phyloP scores from a whole-genome alignment of 2,113 vertebrate genomes.

The Anarrhichthys ocellatus region DNA sequence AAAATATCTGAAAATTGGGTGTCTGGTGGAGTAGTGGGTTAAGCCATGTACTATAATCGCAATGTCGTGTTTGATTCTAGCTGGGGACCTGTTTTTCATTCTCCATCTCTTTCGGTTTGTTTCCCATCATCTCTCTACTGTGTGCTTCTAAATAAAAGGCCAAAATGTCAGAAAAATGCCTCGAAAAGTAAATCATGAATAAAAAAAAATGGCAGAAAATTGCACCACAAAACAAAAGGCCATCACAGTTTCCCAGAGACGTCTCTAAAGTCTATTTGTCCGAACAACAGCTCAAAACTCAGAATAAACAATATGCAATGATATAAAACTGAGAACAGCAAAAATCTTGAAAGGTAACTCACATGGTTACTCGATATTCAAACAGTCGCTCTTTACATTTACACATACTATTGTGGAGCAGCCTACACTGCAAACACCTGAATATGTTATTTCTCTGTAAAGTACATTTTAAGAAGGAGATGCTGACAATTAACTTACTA shows the following conservation, averaged over 20 bases:
- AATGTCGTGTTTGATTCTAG: background rate
- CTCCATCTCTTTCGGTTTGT: background rate
- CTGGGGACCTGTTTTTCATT: background rate
- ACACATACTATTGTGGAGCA: background rate
- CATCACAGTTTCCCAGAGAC: background rate
- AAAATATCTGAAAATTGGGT: background rate
- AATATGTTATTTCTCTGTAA: background rate
- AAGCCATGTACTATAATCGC: background rate
- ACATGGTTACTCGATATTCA: background rate
- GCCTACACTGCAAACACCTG: background rate
- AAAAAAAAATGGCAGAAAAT: background rate
- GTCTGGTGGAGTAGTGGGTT: background rate
- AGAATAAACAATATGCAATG: background rate
- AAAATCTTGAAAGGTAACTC: background rate
- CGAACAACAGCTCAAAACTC: background rate
- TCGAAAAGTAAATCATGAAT: background rate
- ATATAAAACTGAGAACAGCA: background rate
- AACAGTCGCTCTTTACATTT: background rate
- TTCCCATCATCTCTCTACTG: background rate
- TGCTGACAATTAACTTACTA: background rate
- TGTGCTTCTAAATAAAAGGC: background rate
- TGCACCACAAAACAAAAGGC: background rate
- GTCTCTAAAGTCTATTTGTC: background rate
- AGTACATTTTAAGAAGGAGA: background rate
- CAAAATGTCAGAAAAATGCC: background rate